These are phyloP conservation scores for Caenorhabditis becei DNA, from an alignment of 2,888 invertebrate species.

Conservation along the genomic window DNA sequence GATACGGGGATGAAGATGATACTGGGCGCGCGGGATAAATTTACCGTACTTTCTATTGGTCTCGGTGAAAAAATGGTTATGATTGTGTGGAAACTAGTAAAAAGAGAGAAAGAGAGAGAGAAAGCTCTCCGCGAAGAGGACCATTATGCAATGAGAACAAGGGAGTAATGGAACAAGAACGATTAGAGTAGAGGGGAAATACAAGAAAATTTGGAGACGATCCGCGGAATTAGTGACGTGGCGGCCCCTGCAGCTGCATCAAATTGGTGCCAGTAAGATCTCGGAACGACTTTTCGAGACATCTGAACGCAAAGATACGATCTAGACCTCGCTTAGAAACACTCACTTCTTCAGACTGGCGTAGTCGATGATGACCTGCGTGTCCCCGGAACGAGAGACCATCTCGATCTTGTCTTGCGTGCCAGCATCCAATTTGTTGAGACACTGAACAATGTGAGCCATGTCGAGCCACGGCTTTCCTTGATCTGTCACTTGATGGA, in stretches of 20 bases:
- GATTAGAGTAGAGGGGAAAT: not conserved
- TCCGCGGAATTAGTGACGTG: constrained; percentile 47
- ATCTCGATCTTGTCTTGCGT: constrained; percentile 88
- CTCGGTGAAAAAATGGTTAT: constrained; percentile 40
- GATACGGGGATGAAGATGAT: constrained; percentile 8
- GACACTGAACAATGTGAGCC: constrained; percentile 93
- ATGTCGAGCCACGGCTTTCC: constrained; percentile 97
- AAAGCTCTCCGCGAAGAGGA: no score
- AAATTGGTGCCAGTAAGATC: constrained; percentile 55
- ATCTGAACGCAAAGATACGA: constrained; percentile 61
- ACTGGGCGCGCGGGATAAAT: constrained; percentile 3
- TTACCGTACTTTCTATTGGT: constrained; percentile 51
- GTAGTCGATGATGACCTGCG: constrained; percentile 95
- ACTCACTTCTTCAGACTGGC: constrained; percentile 93
- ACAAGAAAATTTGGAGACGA: not conserved
- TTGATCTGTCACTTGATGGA: constrained; percentile 92
- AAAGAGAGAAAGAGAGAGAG: constrained; percentile 6
- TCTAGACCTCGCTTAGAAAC: no score
- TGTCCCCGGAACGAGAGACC: constrained; percentile 96
- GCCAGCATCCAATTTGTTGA: constrained; percentile 88
- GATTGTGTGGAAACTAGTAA: not conserved
- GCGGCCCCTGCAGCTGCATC: no score
- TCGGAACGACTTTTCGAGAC: constrained; percentile 68
- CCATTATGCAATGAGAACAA: constrained; percentile 37
- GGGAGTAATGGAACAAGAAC: constrained; percentile 10